Conservation (phyloP, 2,113 vertebrate species). For the Passer domesticus region DNA sequence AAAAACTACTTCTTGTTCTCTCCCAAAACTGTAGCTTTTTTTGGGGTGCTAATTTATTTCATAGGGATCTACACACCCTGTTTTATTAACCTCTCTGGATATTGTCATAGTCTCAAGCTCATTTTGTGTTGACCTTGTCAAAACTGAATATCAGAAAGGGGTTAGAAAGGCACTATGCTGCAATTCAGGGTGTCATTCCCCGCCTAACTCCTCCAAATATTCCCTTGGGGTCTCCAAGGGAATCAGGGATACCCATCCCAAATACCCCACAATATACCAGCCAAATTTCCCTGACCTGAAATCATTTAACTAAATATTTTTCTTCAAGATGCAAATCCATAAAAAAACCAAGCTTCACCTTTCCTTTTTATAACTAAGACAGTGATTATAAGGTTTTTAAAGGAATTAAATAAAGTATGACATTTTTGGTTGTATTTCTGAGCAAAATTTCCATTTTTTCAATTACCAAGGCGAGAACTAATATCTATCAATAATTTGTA, state of each 20-base stretch:
- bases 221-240: neutral
- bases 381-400: rapidly evolving
- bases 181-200: neutral
- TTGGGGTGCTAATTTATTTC: neutral
- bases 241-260: rapidly evolving
- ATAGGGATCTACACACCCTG: neutral
- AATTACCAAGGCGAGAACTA: neutral
- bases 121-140: neutral
- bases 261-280: neutral
- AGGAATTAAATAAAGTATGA: neutral
- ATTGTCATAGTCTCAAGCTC: neutral
- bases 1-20: neutral
- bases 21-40: neutral
- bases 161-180: neutral
- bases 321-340: neutral
- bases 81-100: neutral
- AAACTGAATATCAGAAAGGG: neutral
- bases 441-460: neutral
- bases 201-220: neutral
- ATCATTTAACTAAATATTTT: neutral
- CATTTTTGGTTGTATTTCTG: neutral
- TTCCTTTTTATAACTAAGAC: neutral
- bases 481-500: neutral
- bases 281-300: neutral
- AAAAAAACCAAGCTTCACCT: neutral